Percentiles rank a stretch among this genome's conserved stretches.
Evolutionary conservation across 2,888 invertebrate genomes (phyloP).

Genomic region (Athrips mouffetella): DNA sequence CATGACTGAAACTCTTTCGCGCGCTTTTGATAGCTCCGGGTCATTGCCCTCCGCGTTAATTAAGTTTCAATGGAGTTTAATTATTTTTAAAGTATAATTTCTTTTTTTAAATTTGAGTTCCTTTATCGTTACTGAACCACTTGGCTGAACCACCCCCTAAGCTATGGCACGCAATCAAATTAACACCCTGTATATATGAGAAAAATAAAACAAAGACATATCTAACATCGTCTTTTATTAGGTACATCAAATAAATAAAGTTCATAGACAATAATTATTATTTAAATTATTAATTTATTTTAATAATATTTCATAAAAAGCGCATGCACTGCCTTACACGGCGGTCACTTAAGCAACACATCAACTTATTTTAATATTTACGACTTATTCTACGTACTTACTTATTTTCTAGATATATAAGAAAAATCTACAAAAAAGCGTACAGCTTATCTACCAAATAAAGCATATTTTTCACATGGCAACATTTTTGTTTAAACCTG

Average conservation of each 20-base stretch:
- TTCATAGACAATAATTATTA: conserved; percentile 52
- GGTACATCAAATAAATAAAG: conserved; percentile 69
- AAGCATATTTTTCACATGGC: conserved; percentile 26
- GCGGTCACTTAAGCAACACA: conserved; percentile 44
- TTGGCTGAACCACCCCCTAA: no score
- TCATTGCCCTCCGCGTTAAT: no score
- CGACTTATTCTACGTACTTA: conserved; percentile 18
- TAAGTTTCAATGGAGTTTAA: no score
- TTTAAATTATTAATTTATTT: conserved; percentile 38
- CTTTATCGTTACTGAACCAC: no score
- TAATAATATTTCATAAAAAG: conserved; percentile 46
- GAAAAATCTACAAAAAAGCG: conserved; percentile 44
- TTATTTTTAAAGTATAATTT: no score
- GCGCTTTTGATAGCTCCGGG: no score
- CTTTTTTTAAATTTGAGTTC: no score
- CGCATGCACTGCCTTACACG: conserved; percentile 49
- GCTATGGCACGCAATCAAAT: no score
- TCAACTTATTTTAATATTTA: conserved; percentile 27
- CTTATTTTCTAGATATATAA: conserved; percentile 26
- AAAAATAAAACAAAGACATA: conserved; percentile 27
- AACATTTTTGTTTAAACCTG: conserved; percentile 26
- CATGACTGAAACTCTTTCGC: no score
- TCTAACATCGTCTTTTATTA: conserved; percentile 71
- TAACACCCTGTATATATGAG: no score
- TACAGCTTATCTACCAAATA: conserved; percentile 15